Conservation (phyloP, 2,888 invertebrate species). For the Physocephala rufipes region DNA sequence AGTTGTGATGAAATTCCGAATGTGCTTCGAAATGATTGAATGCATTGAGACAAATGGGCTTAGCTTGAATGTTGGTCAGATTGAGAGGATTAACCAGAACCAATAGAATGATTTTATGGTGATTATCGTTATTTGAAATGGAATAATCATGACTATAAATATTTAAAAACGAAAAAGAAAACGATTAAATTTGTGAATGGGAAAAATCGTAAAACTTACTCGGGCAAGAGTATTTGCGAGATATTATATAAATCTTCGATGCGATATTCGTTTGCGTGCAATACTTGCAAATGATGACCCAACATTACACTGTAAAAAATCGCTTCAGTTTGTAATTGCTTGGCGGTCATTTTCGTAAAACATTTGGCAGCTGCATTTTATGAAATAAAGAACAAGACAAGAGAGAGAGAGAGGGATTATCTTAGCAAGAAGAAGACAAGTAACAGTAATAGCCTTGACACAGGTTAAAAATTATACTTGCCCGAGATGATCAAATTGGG, state of each 20-base stretch:
- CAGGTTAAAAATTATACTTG: constrained; percentile 28
- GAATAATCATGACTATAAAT: constrained; percentile 27
- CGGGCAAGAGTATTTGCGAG: constrained; percentile 32
- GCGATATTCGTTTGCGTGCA: constrained; percentile 21
- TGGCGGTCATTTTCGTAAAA: constrained; percentile 30
- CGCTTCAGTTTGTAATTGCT: constrained; percentile 33
- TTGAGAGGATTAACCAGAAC: constrained; percentile 46
- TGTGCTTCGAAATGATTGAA: neutral
- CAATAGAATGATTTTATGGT: constrained; percentile 41
- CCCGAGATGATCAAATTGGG: constrained; percentile 53
- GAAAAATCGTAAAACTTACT: constrained; percentile 41
- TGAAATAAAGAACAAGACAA: neutral
- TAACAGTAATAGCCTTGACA: neutral
- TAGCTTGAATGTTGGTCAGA: constrained; percentile 37
- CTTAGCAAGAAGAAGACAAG: neutral
- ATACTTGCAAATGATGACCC: constrained; percentile 39
- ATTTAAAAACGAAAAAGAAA: too few relatives aligned
- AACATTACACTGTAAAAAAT: constrained; percentile 39
- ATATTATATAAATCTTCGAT: constrained; percentile 45
- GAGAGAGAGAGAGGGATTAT: neutral
- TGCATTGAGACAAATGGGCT: constrained; percentile 45
- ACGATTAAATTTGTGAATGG: neutral
- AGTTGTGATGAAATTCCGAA: neutral
- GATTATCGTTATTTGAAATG: neutral
- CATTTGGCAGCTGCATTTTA: constrained; percentile 44